These are phyloP conservation scores for Dreissena polymorpha DNA, from an alignment of 1,140 invertebrate species.

Conservation along the genomic window DNA sequence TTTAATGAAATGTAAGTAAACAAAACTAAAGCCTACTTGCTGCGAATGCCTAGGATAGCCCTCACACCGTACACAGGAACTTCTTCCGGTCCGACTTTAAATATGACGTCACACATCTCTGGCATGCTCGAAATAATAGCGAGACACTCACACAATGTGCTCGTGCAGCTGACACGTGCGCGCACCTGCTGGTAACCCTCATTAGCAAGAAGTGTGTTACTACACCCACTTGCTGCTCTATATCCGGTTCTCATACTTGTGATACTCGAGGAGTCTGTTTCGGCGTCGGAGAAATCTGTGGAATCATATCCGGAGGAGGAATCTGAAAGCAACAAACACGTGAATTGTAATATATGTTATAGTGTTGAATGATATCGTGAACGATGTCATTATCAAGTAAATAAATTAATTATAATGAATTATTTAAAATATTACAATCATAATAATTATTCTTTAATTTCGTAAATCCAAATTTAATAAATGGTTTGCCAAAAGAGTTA, in stretches of 20 bases:
- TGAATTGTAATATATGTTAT: no score
- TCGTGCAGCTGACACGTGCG: slow-evolving; percentile 39
- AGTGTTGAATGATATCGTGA: no score
- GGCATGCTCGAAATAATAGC: slow-evolving; percentile 57
- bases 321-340: background rate
- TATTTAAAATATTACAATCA: no score
- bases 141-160: slow-evolving; percentile 51
- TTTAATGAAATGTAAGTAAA: no score
- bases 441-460: no score
- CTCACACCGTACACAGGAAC: slow-evolving; percentile 55
- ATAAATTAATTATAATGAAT: no score
- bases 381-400: no score
- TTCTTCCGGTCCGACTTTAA: slow-evolving; percentile 51
- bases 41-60: slow-evolving; percentile 53
- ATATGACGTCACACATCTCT: slow-evolving; percentile 62
- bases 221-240: background rate
- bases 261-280: background rate
- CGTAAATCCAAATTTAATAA: no score
- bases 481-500: no score
- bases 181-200: slow-evolving; percentile 4
- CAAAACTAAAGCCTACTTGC: slow-evolving; percentile 37
- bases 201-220: no score
- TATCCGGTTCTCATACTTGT: background rate
- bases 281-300: slow-evolving; percentile 29
- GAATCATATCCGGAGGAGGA: slow-evolving; percentile 48